Evolutionary conservation across 2,113 vertebrate genomes (phyloP).

Genomic region (Campylorhamphus procurvoides): DNA sequence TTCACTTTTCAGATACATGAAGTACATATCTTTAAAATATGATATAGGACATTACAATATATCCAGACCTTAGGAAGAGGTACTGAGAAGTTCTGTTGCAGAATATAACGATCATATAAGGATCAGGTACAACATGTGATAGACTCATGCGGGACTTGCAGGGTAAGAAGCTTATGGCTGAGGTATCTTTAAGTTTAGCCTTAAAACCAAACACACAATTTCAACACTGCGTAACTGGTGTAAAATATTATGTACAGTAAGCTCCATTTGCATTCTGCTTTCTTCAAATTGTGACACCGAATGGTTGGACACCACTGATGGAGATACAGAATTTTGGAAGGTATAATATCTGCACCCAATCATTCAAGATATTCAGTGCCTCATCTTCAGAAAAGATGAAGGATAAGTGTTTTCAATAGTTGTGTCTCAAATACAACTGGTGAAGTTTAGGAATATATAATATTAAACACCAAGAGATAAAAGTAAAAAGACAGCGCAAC

Average conservation of each 20-base stretch:
- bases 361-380: background rate
- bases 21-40: background rate
- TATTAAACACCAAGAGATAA: conserved; percentile 7
- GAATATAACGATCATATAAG: conserved; percentile 39
- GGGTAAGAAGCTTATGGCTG: conserved; percentile 11
- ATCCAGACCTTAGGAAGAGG: conserved; percentile 31
- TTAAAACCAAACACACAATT: conserved; percentile 8
- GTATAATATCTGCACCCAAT: background rate
- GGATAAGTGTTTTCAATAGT: background rate
- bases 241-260: conserved; percentile 50
- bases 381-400: conserved; percentile 14
- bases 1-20: conserved; percentile 25
- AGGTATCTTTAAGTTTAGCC: conserved; percentile 46
- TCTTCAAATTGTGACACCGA: background rate
- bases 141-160: background rate
- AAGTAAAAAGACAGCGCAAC: conserved; percentile 42
- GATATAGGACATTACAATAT: conserved; percentile 59
- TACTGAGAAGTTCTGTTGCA: conserved; percentile 57
- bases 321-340: background rate
- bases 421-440: background rate
- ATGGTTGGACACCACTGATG: background rate
- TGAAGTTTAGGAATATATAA: conserved; percentile 33
- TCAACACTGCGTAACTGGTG: background rate
- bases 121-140: background rate
- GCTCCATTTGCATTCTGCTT: background rate